Evolutionary conservation across 2,888 invertebrate genomes (phyloP), one percentile per base, ranked within the genome.

Genomic region (Phyto melanocephala): DNA sequence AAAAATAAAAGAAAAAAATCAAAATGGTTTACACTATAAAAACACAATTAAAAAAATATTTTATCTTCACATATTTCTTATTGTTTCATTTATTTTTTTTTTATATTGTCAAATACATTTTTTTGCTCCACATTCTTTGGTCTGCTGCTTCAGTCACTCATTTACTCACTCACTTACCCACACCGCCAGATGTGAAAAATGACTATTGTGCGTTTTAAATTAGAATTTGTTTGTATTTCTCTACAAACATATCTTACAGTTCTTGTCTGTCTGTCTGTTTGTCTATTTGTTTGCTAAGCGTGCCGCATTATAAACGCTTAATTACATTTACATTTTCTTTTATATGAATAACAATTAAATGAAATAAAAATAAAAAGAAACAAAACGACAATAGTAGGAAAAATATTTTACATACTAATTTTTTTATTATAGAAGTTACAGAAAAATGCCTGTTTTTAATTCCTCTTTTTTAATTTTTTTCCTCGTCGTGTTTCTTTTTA

Each of bases 251-350:
- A 67, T 58, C 56, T 67, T 22, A 5, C 11, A 47, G 13, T 24
- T 28, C 54, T 20, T 68, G 42, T 56, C 6, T 70, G 62, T 81
- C 54, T 37, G 52, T 70, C 33, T 35, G 15, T 71, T 52, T 62
- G 60, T 62, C 35, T 54, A 50, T 70, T 71, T 76, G 50, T 70
- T 79, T 82, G 67, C 71, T 72, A 72, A 77, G 80, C 76, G 83
- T 75, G 85, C 60, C 54, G 68, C 84, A 83, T 85, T 85, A 84
- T 80, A 84, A 85, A 85, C 84, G 81, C 81, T 80, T 85, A 85
- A 85, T 85, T 85, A 81, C 84, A 82, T 84, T 85, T 81, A 77
- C 74, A 83, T 80, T 77, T 77, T 80, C 72, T 71, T 54, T 54
- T 82, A 60, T 76, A 79, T 76, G 79, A 74, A 79, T 71, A 82